Evolutionary conservation across 1,140 invertebrate genomes (phyloP).

Genomic region (Platyura marginata): DNA sequence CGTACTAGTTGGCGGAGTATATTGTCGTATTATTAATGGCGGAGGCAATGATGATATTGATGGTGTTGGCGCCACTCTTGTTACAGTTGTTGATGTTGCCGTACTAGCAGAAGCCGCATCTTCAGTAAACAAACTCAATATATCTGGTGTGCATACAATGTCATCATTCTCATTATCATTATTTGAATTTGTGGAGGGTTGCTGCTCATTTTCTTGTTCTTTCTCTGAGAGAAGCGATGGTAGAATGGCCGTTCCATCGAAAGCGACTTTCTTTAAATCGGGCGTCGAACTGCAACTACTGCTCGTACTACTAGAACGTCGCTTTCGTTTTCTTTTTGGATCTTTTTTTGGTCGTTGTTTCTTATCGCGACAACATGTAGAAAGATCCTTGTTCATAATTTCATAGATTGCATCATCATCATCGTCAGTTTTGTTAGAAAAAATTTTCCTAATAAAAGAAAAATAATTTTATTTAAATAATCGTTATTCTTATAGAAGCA

Average conservation of each 20-base stretch:
- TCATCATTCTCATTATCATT: too few relatives aligned
- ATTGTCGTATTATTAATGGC: slow-evolving; percentile 12
- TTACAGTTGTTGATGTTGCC: not conserved
- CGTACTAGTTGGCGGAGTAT: not conserved
- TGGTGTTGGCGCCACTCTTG: not conserved
- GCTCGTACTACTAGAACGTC: not conserved
- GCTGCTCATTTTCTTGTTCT: not conserved
- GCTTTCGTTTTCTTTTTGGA: not conserved
- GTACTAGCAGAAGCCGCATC: not conserved
- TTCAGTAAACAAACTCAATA: slow-evolving; percentile 18
- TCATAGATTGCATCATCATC: slow-evolving; percentile 10
- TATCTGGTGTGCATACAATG: slow-evolving; percentile 23
- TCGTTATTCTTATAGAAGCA: not conserved
- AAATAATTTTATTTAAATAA: too few relatives aligned
- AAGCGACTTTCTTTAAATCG: not conserved
- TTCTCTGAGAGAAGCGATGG: not conserved
- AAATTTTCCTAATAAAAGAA: slow-evolving; percentile 1
- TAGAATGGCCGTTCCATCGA: not conserved
- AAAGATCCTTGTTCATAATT: slow-evolving; percentile 10
- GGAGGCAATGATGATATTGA: slow-evolving; percentile 9
- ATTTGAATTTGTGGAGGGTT: too few relatives aligned
- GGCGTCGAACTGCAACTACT: not conserved
- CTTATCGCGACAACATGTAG: slow-evolving; percentile 16
- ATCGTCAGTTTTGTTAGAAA: not conserved
- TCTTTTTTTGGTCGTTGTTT: slow-evolving; percentile 9